A percentile compares a stretch with the other conserved stretches of the same genome.
These are phyloP conservation scores for Pimephales promelas DNA, from an alignment of 2,113 vertebrate genomes.

Conservation along the genomic window DNA sequence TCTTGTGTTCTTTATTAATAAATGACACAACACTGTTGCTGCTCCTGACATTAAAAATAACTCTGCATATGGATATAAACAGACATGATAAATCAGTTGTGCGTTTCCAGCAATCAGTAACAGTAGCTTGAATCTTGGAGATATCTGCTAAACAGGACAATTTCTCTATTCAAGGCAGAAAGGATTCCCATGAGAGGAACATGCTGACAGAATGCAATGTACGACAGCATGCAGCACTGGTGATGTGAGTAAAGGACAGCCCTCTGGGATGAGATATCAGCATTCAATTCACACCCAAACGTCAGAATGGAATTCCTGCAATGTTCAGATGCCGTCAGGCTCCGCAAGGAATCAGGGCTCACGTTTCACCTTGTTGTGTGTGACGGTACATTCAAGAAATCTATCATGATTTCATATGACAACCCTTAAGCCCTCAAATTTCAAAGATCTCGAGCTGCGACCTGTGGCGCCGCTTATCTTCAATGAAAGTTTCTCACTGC, in stretches of 20 bases:
- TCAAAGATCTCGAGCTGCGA: neutral
- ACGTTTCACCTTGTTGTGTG: slow-evolving; percentile 3
- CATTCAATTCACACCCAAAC: slow-evolving; percentile 48
- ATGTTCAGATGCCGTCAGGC: slow-evolving; percentile 42
- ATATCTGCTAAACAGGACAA: slow-evolving; percentile 33
- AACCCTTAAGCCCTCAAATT: slow-evolving; percentile 25
- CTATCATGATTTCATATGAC: slow-evolving; percentile 21
- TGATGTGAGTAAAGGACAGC: slow-evolving; percentile 60
- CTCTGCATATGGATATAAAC: neutral
- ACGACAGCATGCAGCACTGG: slow-evolving; percentile 51
- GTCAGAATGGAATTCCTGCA: slow-evolving; percentile 56
- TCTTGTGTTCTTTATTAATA: slow-evolving; percentile 6
- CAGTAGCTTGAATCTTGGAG: neutral
- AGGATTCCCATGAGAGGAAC: slow-evolving; percentile 58
- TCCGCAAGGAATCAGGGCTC: slow-evolving; percentile 19
- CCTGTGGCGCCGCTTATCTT: neutral
- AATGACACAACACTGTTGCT: neutral
- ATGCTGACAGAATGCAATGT: slow-evolving; percentile 66
- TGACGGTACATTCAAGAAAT: slow-evolving; percentile 10
- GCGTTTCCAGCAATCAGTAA: slow-evolving; percentile 6
- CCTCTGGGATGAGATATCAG: slow-evolving; percentile 59
- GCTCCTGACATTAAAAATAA: slow-evolving; percentile 9
- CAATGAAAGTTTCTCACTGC: slow-evolving; percentile 3
- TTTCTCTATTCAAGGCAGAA: slow-evolving; percentile 40
- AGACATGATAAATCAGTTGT: slow-evolving; percentile 11